Evolutionary conservation across 1,140 invertebrate genomes (phyloP).

Genomic region (Drosophila paulistorum): DNA sequence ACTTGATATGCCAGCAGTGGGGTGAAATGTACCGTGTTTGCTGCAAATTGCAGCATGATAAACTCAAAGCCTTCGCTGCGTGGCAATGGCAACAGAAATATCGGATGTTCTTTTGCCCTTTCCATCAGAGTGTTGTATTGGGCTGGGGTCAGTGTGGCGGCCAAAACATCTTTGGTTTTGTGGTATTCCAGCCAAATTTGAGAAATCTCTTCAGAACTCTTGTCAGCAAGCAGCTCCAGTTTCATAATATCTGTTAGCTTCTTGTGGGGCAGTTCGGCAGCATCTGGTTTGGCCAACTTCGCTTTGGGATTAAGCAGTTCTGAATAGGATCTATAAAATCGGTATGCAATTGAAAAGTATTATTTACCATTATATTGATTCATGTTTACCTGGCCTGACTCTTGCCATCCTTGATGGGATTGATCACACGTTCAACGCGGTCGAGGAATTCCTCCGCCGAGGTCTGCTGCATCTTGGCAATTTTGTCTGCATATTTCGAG

Average conservation of each 20-base stretch:
- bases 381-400: slow-evolving; percentile 77
- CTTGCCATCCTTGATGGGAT: slow-evolving; percentile 83
- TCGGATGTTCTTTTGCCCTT: slow-evolving; percentile 86
- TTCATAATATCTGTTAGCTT: slow-evolving; percentile 90
- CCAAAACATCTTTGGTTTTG: slow-evolving; percentile 89
- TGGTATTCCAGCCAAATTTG: slow-evolving; percentile 93
- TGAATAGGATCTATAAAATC: slow-evolving; percentile 60
- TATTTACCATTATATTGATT: rapidly evolving
- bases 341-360: not conserved
- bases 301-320: slow-evolving; percentile 85
- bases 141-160: slow-evolving; percentile 87
- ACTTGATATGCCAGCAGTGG: slow-evolving; percentile 93
- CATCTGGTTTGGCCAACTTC: slow-evolving; percentile 52
- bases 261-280: slow-evolving; percentile 83
- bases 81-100: slow-evolving; percentile 93
- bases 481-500: slow-evolving; percentile 92
- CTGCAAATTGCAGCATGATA: slow-evolving; percentile 90
- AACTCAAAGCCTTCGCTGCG: slow-evolving; percentile 94
- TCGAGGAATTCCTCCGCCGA: slow-evolving; percentile 90
- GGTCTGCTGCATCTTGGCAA: slow-evolving; percentile 88
- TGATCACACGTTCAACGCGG: slow-evolving; percentile 85
- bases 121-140: slow-evolving; percentile 86
- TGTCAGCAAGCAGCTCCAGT: slow-evolving; percentile 89
- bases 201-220: slow-evolving; percentile 89
- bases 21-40: slow-evolving; percentile 92